phyloP scores from a whole-genome alignment of 2,113 vertebrate species.

The Thomomys bottae region DNA sequence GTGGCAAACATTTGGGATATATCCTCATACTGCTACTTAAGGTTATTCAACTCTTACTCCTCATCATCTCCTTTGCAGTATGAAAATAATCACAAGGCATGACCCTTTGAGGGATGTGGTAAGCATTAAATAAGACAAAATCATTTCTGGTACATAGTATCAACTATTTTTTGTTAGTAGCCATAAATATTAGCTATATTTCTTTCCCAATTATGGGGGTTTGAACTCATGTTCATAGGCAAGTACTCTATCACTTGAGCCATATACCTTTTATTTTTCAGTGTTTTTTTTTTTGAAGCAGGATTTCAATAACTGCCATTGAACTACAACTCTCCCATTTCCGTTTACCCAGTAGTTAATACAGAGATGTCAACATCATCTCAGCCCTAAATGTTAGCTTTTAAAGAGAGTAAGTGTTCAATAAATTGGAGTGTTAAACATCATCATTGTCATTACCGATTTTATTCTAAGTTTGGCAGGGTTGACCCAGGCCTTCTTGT shows the following conservation, averaged over 20 bases:
- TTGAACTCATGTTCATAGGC: no score
- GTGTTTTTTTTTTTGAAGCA: no score
- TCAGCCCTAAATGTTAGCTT: background rate
- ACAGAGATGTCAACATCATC: no score
- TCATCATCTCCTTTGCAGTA: background rate
- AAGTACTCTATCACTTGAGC: no score
- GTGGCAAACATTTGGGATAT: background rate
- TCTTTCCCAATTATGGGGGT: no score
- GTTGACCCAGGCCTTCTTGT: no score
- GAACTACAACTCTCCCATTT: no score
- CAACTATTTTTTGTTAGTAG: background rate
- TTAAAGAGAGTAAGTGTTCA: background rate
- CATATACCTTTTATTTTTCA: no score
- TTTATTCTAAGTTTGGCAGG: no score
- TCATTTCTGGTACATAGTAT: background rate
- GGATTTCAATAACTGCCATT: no score
- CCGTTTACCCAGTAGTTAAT: no score
- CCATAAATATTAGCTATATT: no score
- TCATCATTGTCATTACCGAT: background rate
- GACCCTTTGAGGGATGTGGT: background rate
- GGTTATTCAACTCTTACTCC: background rate
- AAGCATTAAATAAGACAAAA: constrained; percentile 21
- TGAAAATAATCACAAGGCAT: background rate
- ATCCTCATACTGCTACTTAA: background rate
- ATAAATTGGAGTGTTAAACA: background rate